Percentiles rank a stretch among this genome's conserved stretches.
Conservation (phyloP, 2,888 invertebrate genomes). For the Drosophila meridionalis region DNA sequence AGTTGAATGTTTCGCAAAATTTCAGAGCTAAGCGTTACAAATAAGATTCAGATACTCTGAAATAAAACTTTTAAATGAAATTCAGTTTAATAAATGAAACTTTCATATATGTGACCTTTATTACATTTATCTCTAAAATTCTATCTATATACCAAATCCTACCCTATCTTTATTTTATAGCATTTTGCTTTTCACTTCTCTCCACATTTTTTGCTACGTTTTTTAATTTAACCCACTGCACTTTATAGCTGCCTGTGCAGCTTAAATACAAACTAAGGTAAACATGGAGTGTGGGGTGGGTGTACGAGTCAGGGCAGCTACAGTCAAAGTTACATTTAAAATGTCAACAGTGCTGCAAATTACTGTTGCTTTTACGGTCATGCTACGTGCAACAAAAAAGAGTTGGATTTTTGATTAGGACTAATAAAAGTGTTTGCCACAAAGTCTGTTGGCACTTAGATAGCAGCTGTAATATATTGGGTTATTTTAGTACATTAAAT, state of each 20-base stretch:
- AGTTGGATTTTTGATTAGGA: slow-evolving; percentile 36
- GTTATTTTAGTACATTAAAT: not conserved
- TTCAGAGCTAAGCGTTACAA: slow-evolving; percentile 30
- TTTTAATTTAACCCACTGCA: not conserved
- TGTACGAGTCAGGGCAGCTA: not conserved
- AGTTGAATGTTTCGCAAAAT: slow-evolving; percentile 43
- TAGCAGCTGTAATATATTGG: not conserved
- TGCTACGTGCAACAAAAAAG: slow-evolving; percentile 3
- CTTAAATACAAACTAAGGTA: not conserved
- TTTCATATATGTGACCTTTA: not conserved
- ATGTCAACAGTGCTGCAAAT: slow-evolving; percentile 55
- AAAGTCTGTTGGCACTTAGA: not conserved
- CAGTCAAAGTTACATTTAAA: slow-evolving; percentile 28
- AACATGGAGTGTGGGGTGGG: not conserved
- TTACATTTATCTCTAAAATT: not conserved
- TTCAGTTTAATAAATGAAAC: not conserved
- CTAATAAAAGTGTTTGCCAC: slow-evolving; percentile 6
- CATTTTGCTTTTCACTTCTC: not conserved
- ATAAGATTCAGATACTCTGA: not conserved
- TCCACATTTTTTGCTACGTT: not conserved
- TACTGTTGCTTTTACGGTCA: slow-evolving; percentile 29
- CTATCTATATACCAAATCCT: not conserved
- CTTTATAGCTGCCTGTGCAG: not conserved
- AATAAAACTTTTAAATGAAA: not conserved
- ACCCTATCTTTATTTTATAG: not conserved